Evolutionary conservation across 2,797 vertebrate species (phyloP), one percentile per base, ranked within the genome.

Genomic region (Acipenser transmontanus): DNA sequence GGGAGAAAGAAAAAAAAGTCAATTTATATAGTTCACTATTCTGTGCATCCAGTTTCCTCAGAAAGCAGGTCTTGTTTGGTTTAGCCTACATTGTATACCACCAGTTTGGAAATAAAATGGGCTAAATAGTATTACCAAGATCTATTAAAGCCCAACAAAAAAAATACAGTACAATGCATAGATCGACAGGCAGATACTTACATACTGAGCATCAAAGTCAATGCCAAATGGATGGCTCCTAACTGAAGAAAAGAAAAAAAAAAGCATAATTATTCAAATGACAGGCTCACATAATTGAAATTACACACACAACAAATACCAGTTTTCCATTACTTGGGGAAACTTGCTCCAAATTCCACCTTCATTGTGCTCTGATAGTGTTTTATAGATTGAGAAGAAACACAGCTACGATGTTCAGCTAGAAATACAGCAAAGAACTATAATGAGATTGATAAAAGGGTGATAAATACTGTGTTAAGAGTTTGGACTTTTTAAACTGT

Each of bases 221-320:
- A 71, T 80, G 74, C 87, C 89, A 80, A 94, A 89, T 0, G 92
- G 88, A 70, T 90, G 87, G 63, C 65, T 88, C 84, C 90, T 88
- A 70, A 90, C 95, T 98, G 88, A 80, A 34, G 34, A 34, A 63
- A 82, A 85, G 80, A 73, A 69, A 76, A 70, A 74, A 66, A 48
- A 69, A 60, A 68, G 73, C 67, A 68, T 59, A 74, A 70, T 67
- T 7, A 76, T n/a, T 12, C 20, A n/a, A 77, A 69, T 78, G 72
- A 69, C 34, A 34, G 34, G 34, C 1, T 11, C 71, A 72, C 34
- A 65, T 0, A 49, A 8, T 0, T 48, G 47, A 17, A 7, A 1
- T 20, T 48, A 62, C 14, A 62, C 61, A 62, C 61, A 34, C 34
- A 34, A 34, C 34, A 34, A 34, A 34, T 34, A 34, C 34, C 34